Evolutionary conservation across 2,113 vertebrate genomes (phyloP).

Genomic region (Muntiacus reevesi): DNA sequence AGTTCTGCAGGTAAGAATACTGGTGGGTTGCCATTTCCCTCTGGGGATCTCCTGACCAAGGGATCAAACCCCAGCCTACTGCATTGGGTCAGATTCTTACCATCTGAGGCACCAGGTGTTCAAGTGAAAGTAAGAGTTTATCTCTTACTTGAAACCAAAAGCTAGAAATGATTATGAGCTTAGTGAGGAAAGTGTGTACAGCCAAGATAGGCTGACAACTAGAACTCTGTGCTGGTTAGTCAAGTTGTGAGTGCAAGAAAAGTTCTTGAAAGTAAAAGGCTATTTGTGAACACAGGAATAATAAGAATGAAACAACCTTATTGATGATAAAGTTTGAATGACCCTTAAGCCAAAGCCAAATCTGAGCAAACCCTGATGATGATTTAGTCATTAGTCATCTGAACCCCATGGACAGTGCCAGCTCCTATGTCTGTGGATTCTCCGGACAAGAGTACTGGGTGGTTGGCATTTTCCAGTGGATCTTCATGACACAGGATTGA

Average conservation of each 20-base stretch:
- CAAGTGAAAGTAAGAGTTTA: background rate
- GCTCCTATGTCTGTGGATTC: background rate
- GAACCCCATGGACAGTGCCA: background rate
- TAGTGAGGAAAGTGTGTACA: background rate
- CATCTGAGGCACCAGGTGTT: background rate
- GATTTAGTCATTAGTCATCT: background rate
- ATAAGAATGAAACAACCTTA: background rate
- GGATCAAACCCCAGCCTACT: background rate
- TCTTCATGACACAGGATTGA: background rate
- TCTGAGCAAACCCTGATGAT: background rate
- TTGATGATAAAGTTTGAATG: background rate
- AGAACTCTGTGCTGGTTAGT: background rate
- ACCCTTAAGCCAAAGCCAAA: background rate
- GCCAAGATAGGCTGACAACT: background rate
- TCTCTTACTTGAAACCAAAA: background rate
- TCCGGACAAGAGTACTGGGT: background rate
- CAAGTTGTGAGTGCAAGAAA: background rate
- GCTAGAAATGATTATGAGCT: background rate
- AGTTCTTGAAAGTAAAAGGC: background rate
- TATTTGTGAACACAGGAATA: background rate
- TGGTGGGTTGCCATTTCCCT: background rate
- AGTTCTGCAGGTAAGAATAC: background rate
- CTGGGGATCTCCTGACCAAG: background rate
- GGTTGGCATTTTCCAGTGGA: background rate
- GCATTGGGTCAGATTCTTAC: background rate